These are phyloP conservation scores for Dissostichus mawsoni DNA, from an alignment of 2,113 vertebrate genomes.

Conservation along the genomic window DNA sequence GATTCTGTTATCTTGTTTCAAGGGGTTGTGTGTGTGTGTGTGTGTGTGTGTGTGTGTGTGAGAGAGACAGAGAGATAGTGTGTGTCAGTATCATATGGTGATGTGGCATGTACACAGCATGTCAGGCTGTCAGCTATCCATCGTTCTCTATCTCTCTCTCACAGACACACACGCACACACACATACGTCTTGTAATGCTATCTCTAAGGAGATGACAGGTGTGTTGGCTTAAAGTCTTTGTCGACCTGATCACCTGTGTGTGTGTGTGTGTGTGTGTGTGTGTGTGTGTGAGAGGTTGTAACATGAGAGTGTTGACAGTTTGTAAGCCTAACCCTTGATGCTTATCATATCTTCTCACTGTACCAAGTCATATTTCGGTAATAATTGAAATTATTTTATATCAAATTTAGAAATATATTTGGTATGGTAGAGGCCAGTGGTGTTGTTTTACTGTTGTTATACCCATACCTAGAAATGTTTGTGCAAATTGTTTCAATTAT, in stretches of 20 bases:
- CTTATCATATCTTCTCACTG: not conserved
- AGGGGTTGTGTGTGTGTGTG: not conserved
- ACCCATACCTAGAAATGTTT: too few relatives aligned
- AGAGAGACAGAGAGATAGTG: not conserved
- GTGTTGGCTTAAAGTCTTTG: constrained; percentile 40
- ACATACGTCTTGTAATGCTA: not conserved
- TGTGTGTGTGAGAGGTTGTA: constrained; percentile 16
- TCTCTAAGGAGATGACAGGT: constrained; percentile 49
- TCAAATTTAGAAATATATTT: too few relatives aligned
- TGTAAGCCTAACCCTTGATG: not conserved
- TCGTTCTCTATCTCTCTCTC: too few relatives aligned
- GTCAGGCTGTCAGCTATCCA: too few relatives aligned
- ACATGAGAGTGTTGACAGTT: constrained; percentile 34
- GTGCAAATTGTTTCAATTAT: not conserved
- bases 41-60: not conserved
- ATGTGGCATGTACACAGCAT: too few relatives aligned
- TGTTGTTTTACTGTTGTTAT: not conserved
- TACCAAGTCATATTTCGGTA: not conserved
- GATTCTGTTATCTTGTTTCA: constrained; percentile 5
- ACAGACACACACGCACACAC: not conserved
- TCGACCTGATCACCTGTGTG: constrained; percentile 29
- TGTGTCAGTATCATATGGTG: constrained; percentile 37
- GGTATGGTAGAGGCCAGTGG: not conserved
- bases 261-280: constrained; percentile 1
- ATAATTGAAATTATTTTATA: not conserved